Percentiles rank a stretch among this genome's conserved stretches.
Evolutionary conservation across 2,113 vertebrate genomes (phyloP).

Genomic region (Myxocyprinus asiaticus): DNA sequence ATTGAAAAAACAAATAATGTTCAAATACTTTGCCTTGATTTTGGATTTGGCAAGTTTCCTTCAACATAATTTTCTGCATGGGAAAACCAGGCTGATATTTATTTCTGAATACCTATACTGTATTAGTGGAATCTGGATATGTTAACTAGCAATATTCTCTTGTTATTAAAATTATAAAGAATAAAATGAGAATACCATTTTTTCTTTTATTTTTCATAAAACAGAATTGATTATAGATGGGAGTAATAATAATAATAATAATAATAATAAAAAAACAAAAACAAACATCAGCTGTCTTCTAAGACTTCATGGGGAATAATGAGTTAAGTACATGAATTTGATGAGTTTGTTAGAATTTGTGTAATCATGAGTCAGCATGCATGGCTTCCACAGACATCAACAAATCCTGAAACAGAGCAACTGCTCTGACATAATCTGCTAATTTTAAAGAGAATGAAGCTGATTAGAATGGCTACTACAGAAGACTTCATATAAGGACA

Average conservation of each 20-base stretch:
- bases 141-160: neutral
- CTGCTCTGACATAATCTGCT: conserved; percentile 4
- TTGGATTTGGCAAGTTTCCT: neutral
- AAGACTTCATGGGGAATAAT: too few relatives aligned
- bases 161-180: conserved; percentile 2
- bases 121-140: neutral
- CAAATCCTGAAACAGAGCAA: neutral
- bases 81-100: neutral
- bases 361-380: conserved; percentile 32
- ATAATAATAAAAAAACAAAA: too few relatives aligned
- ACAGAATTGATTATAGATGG: conserved; percentile 46
- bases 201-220: conserved; percentile 41
- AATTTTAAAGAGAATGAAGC: neutral
- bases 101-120: neutral
- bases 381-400: conserved; percentile 11
- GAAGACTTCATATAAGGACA: neutral
- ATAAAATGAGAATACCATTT: neutral
- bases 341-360: too few relatives aligned
- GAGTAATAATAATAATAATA: too few relatives aligned
- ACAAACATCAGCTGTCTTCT: too few relatives aligned
- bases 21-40: neutral
- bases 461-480: neutral
- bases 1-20: neutral
- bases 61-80: too few relatives aligned
- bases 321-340: too few relatives aligned